Percentiles rank a stretch among this genome's conserved stretches.
Conservation (phyloP, 2,888 invertebrate genomes). For the Ptilodon capucinus region DNA sequence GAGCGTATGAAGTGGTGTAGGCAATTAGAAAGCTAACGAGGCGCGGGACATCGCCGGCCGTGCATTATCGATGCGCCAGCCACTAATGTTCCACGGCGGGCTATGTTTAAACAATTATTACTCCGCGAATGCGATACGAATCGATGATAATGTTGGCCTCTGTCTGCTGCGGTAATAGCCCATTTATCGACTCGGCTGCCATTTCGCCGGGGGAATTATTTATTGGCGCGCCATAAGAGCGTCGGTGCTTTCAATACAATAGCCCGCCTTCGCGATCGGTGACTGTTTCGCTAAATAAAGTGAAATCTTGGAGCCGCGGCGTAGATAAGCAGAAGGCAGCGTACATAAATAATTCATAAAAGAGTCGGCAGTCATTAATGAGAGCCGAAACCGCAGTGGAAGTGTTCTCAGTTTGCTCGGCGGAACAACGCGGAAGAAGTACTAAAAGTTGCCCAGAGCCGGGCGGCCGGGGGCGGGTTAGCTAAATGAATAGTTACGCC, state of each 20-base stretch:
- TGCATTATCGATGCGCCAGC: slow-evolving; percentile 68
- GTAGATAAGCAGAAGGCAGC: slow-evolving; percentile 63
- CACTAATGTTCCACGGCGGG: slow-evolving; percentile 66
- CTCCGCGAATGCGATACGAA: slow-evolving; percentile 73
- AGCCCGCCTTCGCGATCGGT: slow-evolving; percentile 57
- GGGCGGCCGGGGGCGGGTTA: slow-evolving; percentile 27
- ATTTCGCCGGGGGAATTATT: slow-evolving; percentile 74
- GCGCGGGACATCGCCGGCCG: slow-evolving; percentile 43
- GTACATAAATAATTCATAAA: slow-evolving; percentile 77
- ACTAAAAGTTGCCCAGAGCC: slow-evolving; percentile 40
- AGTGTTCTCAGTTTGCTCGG: slow-evolving; percentile 44
- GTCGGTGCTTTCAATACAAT: slow-evolving; percentile 71
- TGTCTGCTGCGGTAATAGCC: slow-evolving; percentile 77
- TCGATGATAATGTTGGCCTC: slow-evolving; percentile 77
- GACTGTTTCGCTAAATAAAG: slow-evolving; percentile 73
- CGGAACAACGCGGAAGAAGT: slow-evolving; percentile 41
- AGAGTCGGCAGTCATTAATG: slow-evolving; percentile 67
- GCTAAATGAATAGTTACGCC: slow-evolving; percentile 19
- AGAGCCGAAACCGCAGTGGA: slow-evolving; percentile 63
- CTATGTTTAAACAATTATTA: slow-evolving; percentile 79
- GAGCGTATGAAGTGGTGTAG: slow-evolving; percentile 17
- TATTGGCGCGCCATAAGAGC: slow-evolving; percentile 70
- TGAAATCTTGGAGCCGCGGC: slow-evolving; percentile 60
- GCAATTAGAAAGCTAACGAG: slow-evolving; percentile 63
- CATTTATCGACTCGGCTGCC: slow-evolving; percentile 74